Conservation (phyloP, 2,797 vertebrate species). For the Sus cebifrons region DNA sequence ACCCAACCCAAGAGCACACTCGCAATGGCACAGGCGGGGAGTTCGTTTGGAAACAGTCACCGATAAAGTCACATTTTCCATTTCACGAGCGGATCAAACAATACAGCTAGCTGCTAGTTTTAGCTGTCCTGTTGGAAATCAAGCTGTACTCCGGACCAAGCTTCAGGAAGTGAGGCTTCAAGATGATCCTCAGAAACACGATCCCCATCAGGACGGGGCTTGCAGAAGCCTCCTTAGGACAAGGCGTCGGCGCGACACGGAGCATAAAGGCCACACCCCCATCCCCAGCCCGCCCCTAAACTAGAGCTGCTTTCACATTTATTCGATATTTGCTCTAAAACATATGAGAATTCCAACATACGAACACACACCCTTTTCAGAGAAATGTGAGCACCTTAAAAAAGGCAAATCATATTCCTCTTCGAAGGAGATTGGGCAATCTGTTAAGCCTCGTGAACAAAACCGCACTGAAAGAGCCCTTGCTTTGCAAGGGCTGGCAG, state of each 20-base stretch:
- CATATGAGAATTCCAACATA: background rate
- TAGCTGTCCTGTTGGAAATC: slow-evolving; percentile 1
- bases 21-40: background rate
- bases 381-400: background rate
- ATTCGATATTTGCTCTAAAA: slow-evolving; percentile 44
- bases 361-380: slow-evolving; percentile 47
- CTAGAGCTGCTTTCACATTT: background rate
- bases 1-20: background rate
- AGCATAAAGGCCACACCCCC: background rate
- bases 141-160: background rate
- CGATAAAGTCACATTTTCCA: background rate
- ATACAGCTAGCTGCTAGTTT: background rate
- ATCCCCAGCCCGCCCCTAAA: background rate
- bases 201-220: background rate
- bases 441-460: background rate
- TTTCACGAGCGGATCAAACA: background rate
- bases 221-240: background rate
- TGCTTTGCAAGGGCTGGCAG: background rate
- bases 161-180: background rate
- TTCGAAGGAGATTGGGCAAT: background rate
- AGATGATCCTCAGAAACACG: background rate
- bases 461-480: background rate
- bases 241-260: background rate
- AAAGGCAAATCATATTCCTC: slow-evolving; percentile 13
- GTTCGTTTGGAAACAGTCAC: background rate